Evolutionary conservation across 2,797 vertebrate species (phyloP), one percentile per base, ranked within the genome.

Genomic region (Hydrolagus colliei): DNA sequence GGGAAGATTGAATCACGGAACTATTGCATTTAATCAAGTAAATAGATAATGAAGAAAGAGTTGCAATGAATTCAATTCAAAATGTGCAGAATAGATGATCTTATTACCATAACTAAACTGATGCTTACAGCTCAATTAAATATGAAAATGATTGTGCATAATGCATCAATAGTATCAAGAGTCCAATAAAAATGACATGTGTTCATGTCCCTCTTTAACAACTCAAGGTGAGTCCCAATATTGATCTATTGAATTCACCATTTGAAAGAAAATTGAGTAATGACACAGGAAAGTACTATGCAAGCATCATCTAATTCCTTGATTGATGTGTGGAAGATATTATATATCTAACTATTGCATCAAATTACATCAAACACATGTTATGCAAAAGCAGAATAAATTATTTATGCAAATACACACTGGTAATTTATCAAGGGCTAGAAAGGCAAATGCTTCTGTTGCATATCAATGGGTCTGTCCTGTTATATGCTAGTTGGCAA

Each of bases 101-200:
- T 84, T 84, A 71, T 84, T 84, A 84, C 91, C 90, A 92, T 93
- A 93, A 94, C 93, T 94, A 93, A 93, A 92, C 86, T 84, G 87
- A 91, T 92, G 91, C 91, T 91, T 92, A 91, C 87, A 90, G 90
- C 89, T 92, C 93, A 93, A 92, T 93, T 93, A 92, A 92, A 92
- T 91, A 90, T 88, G 89, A 91, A 90, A 89, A 92, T 91, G 90
- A 90, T 93, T 93, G 91, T 92, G 89, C 88, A 91, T 91, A 91
- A 92, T 92, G 88, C 87, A 92, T 92, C 92, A 92, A 88, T 88
- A 88, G 87, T 88, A 89, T 79, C 90, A 79, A 86, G 90, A 91
- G 89, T 82, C 89, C 88, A 89, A 91, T 91, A 92, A 92, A 90
- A 91, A 86, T 72, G 78, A 88, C 90, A 87, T 82, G 67, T 86